These are phyloP conservation scores for Epizoanthus ramosus DNA, from an alignment of 92 coral and sea anemone species.

Conservation along the genomic window DNA sequence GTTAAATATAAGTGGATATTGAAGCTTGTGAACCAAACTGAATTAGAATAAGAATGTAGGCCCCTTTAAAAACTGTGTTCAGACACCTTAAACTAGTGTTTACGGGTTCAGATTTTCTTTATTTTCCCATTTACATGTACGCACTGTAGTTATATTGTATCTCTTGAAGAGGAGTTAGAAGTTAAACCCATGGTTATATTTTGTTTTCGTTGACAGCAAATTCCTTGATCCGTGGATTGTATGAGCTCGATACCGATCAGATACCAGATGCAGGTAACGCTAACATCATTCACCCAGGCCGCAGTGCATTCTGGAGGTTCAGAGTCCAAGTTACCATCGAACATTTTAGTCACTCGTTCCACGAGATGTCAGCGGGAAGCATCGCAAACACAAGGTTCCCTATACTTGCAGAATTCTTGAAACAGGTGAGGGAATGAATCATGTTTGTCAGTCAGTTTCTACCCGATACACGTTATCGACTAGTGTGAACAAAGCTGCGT, in stretches of 20 bases:
- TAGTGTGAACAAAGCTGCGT: too few species aligned
- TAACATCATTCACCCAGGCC: conserved; percentile 47
- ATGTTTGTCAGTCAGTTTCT: not conserved
- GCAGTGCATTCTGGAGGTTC: conserved; percentile 65
- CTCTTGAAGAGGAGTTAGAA: too few species aligned
- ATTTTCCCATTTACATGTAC: too few species aligned
- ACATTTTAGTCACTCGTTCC: conserved; percentile 69
- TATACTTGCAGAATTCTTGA: conserved; percentile 58
- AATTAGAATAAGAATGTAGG: too few species aligned
- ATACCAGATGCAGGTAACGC: conserved; percentile 29
- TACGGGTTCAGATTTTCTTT: too few species aligned
- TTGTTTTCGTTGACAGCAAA: not conserved
- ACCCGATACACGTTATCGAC: not conserved
- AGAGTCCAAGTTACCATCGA: conserved; percentile 71
- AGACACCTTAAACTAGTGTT: too few species aligned
- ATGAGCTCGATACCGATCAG: conserved; percentile 54
- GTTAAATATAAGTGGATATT: too few species aligned
- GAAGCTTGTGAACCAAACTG: too few species aligned
- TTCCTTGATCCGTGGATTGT: conserved; percentile 64
- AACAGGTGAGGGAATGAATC: conserved; percentile 37
- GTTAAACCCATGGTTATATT: too few species aligned
- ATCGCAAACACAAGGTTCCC: conserved; percentile 32
- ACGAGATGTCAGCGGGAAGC: conserved; percentile 51
- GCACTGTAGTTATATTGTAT: too few species aligned
- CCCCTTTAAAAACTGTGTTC: too few species aligned